Base-by-base conservation (phyloP, 2,888 invertebrate species). In the Drosophila falleni region DNA sequence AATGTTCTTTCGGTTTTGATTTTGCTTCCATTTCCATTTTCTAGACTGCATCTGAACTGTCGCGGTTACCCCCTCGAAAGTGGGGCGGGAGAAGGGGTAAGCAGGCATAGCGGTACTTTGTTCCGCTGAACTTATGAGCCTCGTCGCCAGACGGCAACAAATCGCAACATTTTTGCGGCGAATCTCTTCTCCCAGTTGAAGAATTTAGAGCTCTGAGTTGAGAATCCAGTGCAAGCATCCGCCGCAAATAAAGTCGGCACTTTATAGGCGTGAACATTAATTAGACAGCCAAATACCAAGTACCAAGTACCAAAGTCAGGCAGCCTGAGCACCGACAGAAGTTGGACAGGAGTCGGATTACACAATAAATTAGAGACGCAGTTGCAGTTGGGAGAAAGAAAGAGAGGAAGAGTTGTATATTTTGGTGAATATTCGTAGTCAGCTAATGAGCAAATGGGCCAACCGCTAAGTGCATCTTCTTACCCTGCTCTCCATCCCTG, bases 191-290 rank as follows among this genome's bases (percentile, higher is more conserved):
- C 15, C 39, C 19, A 31, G 33, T 8, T 29, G 16, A 61, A 31
- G 65, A 77, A 81, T 79, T 58, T 72, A 77, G 85, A 70, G 77
- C 74, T 58, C 77, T 73, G 85, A 70, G 55, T 5, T 13, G 35
- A 13, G 35, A 35, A 81, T 79, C 54, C 77, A 77, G 85, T 68
- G 62, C 71, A 77, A 67, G 77, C 85, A 78, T 85, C 85, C 78
- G 84, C 82, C 66, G 60, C 85, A 78, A 78, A 87, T 81, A 74
- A 81, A 87, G 78, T 72, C 63, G 61, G 65, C 82, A 64, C 60
- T 85, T 87, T 81, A 82, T 66, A 76, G 84, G 87, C 86, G 84
- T 70, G 74, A 84, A 78, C 80, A 85, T 85, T 87, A 84, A 87
- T 84, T 84, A 84, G 87, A 78, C 87, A 87, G 60, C 50, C 55